Conservation (phyloP, 2,797 vertebrate genomes). For the Strix occidentalis region DNA sequence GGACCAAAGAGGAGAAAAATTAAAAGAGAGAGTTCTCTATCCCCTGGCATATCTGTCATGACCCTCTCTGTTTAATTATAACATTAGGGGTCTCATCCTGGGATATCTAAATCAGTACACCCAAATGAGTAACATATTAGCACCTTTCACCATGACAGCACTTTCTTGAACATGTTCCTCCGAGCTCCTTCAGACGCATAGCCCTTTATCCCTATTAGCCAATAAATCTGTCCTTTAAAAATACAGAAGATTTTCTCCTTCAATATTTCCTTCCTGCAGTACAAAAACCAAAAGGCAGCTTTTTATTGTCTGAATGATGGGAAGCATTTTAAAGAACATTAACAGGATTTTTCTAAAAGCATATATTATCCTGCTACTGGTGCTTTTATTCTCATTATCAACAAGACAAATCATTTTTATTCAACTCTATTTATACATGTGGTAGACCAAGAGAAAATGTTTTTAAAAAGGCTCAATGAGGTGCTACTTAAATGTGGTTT, state of each 20-base stretch:
- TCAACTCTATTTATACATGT: slow-evolving; percentile 35
- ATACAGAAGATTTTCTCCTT: not conserved
- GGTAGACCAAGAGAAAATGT: slow-evolving; percentile 54
- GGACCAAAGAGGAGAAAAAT: not conserved
- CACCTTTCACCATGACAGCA: not conserved
- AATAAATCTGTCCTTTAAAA: not conserved
- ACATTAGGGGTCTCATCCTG: not conserved
- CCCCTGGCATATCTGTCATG: not conserved
- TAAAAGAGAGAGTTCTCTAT: not conserved
- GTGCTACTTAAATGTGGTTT: slow-evolving; percentile 56
- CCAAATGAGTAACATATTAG: not conserved
- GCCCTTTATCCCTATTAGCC: not conserved
- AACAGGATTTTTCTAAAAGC: not conserved
- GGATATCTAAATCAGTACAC: not conserved
- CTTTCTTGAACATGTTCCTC: not conserved
- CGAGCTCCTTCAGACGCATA: not conserved
- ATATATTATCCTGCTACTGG: slow-evolving; percentile 18
- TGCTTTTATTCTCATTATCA: slow-evolving; percentile 37
- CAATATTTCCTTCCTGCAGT: not conserved
- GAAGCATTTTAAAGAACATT: slow-evolving; percentile 5
- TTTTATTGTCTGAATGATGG: not conserved
- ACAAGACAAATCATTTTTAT: slow-evolving; percentile 50
- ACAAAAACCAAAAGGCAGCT: not conserved
- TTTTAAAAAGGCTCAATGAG: slow-evolving; percentile 48
- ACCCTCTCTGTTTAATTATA: not conserved